Evolutionary conservation across 2,113 vertebrate species (phyloP).

Genomic region (Hipposideros armiger): DNA sequence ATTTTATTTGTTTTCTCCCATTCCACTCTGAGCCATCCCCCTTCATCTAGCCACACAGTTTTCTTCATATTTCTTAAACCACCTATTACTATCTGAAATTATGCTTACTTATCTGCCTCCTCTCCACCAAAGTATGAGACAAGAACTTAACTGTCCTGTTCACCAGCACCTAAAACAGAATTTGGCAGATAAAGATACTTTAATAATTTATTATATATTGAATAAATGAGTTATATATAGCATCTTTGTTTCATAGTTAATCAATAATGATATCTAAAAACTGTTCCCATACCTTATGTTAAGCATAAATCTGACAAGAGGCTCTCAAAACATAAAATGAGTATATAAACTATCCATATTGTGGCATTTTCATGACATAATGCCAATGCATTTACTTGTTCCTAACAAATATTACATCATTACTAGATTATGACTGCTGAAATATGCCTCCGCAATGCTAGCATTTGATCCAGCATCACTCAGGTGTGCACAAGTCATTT

Average conservation of each 20-base stretch:
- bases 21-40: not conserved
- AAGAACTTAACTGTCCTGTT: conserved; percentile 35
- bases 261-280: conserved; percentile 27
- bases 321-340: conserved; percentile 39
- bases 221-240: not conserved
- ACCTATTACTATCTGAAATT: conserved; percentile 1
- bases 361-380: conserved; percentile 33
- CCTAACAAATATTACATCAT: not conserved
- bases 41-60: not conserved
- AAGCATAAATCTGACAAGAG: conserved; percentile 14
- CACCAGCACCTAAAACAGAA: conserved; percentile 45
- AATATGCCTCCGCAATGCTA: not conserved
- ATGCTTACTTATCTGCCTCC: not conserved
- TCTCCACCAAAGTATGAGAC: not conserved
- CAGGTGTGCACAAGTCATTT: not conserved
- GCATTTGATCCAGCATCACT: not conserved
- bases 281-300: not conserved
- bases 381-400: not conserved
- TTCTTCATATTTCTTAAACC: not conserved
- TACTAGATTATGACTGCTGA: conserved; percentile 11
- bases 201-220: not conserved
- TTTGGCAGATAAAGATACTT: not conserved
- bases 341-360: not conserved
- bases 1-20: conserved; percentile 1
- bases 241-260: not conserved